Percentiles rank a stretch among this genome's conserved stretches.
phyloP scores from a whole-genome alignment of 2,113 vertebrate species.

The Speoplatyrhinus poulsoni region DNA sequence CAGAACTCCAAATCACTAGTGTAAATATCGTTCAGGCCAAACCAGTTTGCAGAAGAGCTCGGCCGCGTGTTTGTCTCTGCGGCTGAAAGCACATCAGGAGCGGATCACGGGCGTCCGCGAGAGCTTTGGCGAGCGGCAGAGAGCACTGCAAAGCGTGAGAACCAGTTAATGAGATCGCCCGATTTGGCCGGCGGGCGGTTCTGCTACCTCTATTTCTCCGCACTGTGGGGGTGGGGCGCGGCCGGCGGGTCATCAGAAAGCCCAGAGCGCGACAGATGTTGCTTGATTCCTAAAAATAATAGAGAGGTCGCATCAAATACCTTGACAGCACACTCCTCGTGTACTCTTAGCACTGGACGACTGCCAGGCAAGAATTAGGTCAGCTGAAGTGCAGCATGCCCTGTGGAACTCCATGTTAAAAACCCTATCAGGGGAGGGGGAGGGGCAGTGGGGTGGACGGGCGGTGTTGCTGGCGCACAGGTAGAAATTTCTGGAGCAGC shows the following conservation, averaged over 20 bases:
- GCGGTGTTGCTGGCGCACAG: constrained; percentile 48
- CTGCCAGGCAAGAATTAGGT: constrained; percentile 76
- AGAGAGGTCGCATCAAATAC: constrained; percentile 52
- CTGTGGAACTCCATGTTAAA: constrained; percentile 70
- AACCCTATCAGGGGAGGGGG: constrained; percentile 46
- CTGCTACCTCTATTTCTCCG: constrained; percentile 18
- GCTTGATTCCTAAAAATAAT: constrained; percentile 65
- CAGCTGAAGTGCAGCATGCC: constrained; percentile 69
- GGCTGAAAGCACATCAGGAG: neutral
- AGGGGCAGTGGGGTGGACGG: neutral
- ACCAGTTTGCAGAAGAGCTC: no score
- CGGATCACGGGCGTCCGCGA: no score
- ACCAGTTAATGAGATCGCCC: constrained; percentile 21
- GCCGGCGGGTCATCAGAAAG: constrained; percentile 48
- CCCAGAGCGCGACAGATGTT: constrained; percentile 73
- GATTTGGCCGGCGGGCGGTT: constrained; percentile 5
- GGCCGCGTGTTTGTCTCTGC: neutral
- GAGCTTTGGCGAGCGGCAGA: neutral
- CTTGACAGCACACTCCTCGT: constrained; percentile 65
- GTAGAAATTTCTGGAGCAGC: constrained; percentile 72
- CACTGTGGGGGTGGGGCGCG: constrained; percentile 28
- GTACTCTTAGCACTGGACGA: constrained; percentile 68
- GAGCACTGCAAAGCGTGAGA: constrained; percentile 15
- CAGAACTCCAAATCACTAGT: no score
- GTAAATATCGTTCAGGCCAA: no score